Conservation (phyloP, 1,140 invertebrate species). For the Holotrichia oblita region DNA sequence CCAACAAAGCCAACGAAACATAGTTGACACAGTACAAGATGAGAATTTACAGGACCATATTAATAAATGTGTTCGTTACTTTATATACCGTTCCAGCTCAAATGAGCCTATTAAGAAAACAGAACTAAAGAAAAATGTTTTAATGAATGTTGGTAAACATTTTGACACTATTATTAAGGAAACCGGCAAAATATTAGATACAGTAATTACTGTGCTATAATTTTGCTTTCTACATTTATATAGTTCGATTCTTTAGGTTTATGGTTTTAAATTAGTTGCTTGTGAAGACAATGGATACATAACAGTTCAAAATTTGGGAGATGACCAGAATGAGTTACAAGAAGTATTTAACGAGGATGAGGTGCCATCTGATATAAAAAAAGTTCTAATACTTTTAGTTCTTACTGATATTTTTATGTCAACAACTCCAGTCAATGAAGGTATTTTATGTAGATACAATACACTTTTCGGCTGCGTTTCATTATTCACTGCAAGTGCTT, state of each 20-base stretch:
- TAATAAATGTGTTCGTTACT: constrained; percentile 51
- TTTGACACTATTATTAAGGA: constrained; percentile 49
- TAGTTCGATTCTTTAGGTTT: constrained; percentile 48
- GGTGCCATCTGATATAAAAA: constrained; percentile 47
- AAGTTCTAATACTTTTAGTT: constrained; percentile 51
- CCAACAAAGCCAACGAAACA: not conserved
- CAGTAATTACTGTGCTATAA: constrained; percentile 44
- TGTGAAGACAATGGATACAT: constrained; percentile 47
- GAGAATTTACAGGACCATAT: constrained; percentile 45
- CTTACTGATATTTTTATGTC: constrained; percentile 54
- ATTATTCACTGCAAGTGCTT: no score
- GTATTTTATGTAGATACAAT: constrained; percentile 43
- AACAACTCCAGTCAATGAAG: constrained; percentile 48
- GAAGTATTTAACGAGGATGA: constrained; percentile 44
- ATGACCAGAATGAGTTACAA: constrained; percentile 45
- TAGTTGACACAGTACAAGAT: not conserved
- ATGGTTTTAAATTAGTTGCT: constrained; percentile 53
- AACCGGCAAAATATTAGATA: constrained; percentile 46
- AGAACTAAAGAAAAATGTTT: constrained; percentile 51
- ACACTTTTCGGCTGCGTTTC: no score
- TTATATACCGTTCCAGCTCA: constrained; percentile 49
- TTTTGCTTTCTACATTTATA: constrained; percentile 10
- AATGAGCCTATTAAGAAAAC: constrained; percentile 47
- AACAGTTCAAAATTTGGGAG: constrained; percentile 49
- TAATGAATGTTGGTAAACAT: constrained; percentile 43